Base-by-base conservation (phyloP, 1,140 invertebrate species). In the Calliopsis andreniformis region DNA sequence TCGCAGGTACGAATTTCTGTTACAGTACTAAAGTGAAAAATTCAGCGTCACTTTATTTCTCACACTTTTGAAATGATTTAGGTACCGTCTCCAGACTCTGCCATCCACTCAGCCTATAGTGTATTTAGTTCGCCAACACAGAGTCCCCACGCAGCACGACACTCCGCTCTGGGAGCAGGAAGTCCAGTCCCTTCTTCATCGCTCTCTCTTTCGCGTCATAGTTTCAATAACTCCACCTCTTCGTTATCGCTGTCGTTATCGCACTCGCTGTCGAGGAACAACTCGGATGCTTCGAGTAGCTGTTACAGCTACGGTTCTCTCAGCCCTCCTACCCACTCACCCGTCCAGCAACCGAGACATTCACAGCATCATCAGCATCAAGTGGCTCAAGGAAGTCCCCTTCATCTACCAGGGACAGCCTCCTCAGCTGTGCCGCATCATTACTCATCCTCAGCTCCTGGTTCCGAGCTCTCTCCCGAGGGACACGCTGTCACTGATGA, bases 281-380 rank as follows among this genome's bases (percentile, higher is more conserved):
- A 98, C 91, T 97, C 96, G 67, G 97, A 98, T 86, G 97, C 97
- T 1, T 97, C 97, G 53, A 96, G 97, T 86, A 95, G 94, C 76
- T 96, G 96, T 85, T 97, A 97, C 92, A 96, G 96, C 51, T 96
- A 96, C 88, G 95, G 95, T 78, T 95, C 90, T 20, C 80, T 95
- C 72, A 96, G 95, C 85, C 95, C 95, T 12, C 97, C 97, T 10
- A 97, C 96, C 5, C 97, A 98, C 86, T 97, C 96, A 39, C 97
- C 97, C 14, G 95, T 97, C 39, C 96, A 97, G 91, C 91, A 92
- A 78, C 80, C 91, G 56, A 87, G 91, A 25, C 90, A 89, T 76
- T 71, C 88, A 10, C 90, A 91, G 18, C 87, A 87, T 49, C 89
- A 91, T n/a, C 90, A 87, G n/a, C 82, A 85, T 12, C 83, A 86